Base-by-base conservation (phyloP, 2,113 vertebrate genomes). In the Corythoichthys intestinalis region DNA sequence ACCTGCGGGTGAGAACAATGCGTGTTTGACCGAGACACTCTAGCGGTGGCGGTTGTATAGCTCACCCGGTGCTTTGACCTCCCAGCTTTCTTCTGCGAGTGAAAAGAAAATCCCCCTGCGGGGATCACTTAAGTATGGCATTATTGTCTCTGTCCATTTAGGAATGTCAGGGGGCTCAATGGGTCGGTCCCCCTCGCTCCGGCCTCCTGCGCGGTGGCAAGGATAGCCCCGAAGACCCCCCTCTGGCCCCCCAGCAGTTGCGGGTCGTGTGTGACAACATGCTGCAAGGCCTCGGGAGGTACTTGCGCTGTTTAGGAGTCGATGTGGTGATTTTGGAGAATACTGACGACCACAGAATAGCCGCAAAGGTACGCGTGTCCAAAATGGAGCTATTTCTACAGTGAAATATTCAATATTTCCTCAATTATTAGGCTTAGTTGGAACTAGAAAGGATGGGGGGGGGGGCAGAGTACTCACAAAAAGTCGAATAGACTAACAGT, bases 261-360 rank as follows among this genome's bases (percentile, higher is more conserved):
- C 87, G 90, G 0, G 93, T 93, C 75, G 92, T 95, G 60, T 95
- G 95, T 20, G 95, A 96, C 79, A 95, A 91, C 87, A 96, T 95
- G 96, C 89, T 95, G 11, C 93, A 95, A 70, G 95, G 94, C 35
- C 92, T 96, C 0, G 95, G 94, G 0, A 88, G 93, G 53, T 93
- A 93, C 68, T 93, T 97, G 66, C 93, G 94, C 77, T 93, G 94
- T 73, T 88, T 96, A 2, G 94, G 94, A 0, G 90, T 94, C 0
- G 94, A 96, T 0, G 94, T 93, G 17, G 63, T 70, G 1, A 88
- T 94, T 71, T 80, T 96, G 88, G 92, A 93, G 61, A 92, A 91
- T 2, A 75, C 73, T 0, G 92, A 96, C 4, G 93, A 95, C 73
- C 96, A 95, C 72, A 87, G 88, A 78, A 85, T 81, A 62, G 95